A percentile compares a stretch with the other conserved stretches of the same genome.
phyloP scores from a whole-genome alignment of 2,888 invertebrate species.

The Lithodes maja region DNA sequence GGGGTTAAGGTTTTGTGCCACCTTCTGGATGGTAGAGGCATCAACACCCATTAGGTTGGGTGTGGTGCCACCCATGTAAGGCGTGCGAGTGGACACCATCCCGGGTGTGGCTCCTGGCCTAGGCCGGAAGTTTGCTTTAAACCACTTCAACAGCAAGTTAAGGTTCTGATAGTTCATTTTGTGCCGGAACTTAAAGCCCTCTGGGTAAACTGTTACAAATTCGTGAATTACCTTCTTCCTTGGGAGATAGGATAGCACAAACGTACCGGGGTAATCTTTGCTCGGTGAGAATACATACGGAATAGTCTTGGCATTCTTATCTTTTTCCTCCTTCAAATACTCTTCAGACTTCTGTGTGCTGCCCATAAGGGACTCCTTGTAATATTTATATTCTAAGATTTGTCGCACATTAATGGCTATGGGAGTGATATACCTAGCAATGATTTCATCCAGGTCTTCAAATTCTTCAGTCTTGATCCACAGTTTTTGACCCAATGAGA shows the following conservation, averaged over 20 bases:
- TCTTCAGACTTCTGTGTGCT: slow-evolving; percentile 92
- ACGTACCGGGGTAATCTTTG: slow-evolving; percentile 88
- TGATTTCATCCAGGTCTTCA: slow-evolving; percentile 99
- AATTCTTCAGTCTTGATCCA: slow-evolving; percentile 95
- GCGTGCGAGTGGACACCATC: slow-evolving; percentile 78
- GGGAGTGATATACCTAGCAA: slow-evolving; percentile 95
- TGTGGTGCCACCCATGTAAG: slow-evolving; percentile 76
- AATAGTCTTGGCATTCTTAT: slow-evolving; percentile 89
- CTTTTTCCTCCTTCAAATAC: slow-evolving; percentile 89
- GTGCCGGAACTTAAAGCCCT: slow-evolving; percentile 93
- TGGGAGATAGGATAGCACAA: slow-evolving; percentile 94
- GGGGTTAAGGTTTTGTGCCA: slow-evolving; percentile 82
- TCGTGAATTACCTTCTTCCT: slow-evolving; percentile 90
- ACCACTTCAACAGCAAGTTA: slow-evolving; percentile 91
- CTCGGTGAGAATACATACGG: slow-evolving; percentile 88
- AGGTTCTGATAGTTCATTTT: slow-evolving; percentile 88
- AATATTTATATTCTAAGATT: slow-evolving; percentile 93
- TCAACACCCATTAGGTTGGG: slow-evolving; percentile 70
- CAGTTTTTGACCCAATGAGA: slow-evolving; percentile 90
- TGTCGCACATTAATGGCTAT: slow-evolving; percentile 97
- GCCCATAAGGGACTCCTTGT: slow-evolving; percentile 84
- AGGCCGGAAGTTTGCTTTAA: slow-evolving; percentile 97
- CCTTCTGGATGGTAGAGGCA: slow-evolving; percentile 81
- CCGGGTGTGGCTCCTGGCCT: slow-evolving; percentile 83
- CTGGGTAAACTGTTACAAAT: slow-evolving; percentile 91